phyloP scores from a whole-genome alignment of 2,113 vertebrate species.

The Hippoglossus stenolepis region DNA sequence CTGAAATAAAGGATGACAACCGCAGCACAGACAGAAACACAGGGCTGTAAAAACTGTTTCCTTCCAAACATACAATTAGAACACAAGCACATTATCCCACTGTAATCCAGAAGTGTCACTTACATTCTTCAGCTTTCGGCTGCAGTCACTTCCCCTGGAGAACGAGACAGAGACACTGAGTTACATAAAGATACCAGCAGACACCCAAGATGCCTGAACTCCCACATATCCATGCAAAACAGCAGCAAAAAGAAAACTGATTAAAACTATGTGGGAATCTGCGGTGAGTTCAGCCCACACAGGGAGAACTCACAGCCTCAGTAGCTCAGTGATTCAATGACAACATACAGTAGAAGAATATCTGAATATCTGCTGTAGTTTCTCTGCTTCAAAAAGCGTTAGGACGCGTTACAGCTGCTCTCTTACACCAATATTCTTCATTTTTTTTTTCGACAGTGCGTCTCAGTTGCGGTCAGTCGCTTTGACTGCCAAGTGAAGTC shows the following conservation, averaged over 20 bases:
- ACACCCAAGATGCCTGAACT: conserved; percentile 6
- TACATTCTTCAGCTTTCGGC: conserved; percentile 95
- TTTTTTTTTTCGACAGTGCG: neutral
- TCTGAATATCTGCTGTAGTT: too few relatives aligned
- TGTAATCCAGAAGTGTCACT: conserved; percentile 78
- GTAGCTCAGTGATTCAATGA: neutral
- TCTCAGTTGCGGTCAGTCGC: neutral
- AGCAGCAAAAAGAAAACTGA: conserved; percentile 14
- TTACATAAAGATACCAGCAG: conserved; percentile 24
- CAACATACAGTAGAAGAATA: neutral
- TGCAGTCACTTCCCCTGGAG: conserved; percentile 88
- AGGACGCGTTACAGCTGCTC: neutral
- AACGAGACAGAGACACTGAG: conserved; percentile 18
- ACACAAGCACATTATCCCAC: conserved; percentile 48
- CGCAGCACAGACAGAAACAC: conserved; percentile 32
- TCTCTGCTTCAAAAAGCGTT: too few relatives aligned
- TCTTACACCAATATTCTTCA: neutral
- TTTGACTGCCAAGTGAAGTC: conserved; percentile 22
- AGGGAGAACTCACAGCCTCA: neutral
- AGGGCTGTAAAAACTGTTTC: conserved; percentile 35
- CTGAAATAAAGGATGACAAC: neutral
- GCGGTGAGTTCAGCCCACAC: conserved; percentile 9
- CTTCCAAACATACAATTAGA: conserved; percentile 52
- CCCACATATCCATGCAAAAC: conserved; percentile 6
- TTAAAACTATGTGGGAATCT: neutral